A percentile compares a stretch with the other conserved stretches of the same genome.
Evolutionary conservation across 1,140 invertebrate genomes (phyloP).

Genomic region (Pomacea maculata): DNA sequence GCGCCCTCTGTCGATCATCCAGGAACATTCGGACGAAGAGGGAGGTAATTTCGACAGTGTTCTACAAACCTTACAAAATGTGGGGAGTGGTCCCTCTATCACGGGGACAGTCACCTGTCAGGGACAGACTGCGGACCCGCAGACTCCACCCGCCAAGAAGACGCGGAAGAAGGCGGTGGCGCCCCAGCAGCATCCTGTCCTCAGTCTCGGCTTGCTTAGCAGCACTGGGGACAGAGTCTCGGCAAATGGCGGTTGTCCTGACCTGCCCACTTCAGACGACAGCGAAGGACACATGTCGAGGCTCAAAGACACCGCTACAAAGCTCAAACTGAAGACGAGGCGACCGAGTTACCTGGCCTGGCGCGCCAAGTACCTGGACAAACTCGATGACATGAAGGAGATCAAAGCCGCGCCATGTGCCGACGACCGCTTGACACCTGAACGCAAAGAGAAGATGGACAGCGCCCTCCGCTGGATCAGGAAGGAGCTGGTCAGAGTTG

Average conservation of each 20-base stretch:
- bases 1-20: conserved; percentile 26
- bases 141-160: background rate
- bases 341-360: conserved; percentile 29
- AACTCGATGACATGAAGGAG: background rate
- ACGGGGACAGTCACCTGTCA: too few species aligned
- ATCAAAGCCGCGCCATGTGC: background rate
- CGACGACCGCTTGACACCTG: conserved; percentile 19
- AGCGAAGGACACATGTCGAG: conserved; percentile 10
- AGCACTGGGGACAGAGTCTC: background rate
- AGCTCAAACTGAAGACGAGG: conserved; percentile 32
- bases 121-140: too few species aligned
- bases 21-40: conserved; percentile 22
- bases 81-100: too few species aligned
- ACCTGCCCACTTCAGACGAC: background rate
- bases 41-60: too few species aligned
- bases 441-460: conserved; percentile 26
- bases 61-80: background rate
- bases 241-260: too few species aligned
- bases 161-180: conserved; percentile 3
- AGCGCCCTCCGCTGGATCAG: conserved; percentile 28
- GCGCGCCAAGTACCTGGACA: conserved; percentile 29
- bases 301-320: conserved; percentile 25
- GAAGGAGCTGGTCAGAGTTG: conserved; percentile 29
- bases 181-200: background rate
- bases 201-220: background rate